Base-by-base conservation (phyloP, 2,888 invertebrate species). In the Aspidiotus rigidus region DNA sequence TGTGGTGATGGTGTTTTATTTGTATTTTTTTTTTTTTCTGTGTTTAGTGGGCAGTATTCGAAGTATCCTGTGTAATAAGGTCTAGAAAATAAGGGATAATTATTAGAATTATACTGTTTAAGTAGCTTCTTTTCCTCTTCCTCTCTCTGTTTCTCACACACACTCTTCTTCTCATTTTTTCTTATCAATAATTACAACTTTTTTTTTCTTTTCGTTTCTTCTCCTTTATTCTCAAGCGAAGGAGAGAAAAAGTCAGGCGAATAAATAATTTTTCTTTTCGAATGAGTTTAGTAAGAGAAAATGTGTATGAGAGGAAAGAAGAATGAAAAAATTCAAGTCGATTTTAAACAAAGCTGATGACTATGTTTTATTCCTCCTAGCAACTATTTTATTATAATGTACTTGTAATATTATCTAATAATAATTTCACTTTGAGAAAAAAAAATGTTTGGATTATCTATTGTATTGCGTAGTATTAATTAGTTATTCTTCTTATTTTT, bases 1-100 rank as follows among this genome's bases (percentile, higher is more conserved):
- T 41, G 42, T 67, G 67, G 67, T 67, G 67, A 67, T 67, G 67
- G 67, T 67, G 60, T 67, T 67, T 60, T 67, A 59, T 67, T 67
- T 44, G 56, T 66, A 57, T 57, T 56, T 16, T 17, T 16, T 59
- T 17, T 44, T 64, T 53, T 64, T 64, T 64, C 55, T 57, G 64
- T 41, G 64, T 64, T 28, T 64, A 64, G 64, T 67, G 60, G 67
- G 67, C 67, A 67, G 67, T 67, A 67, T 67, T 67, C 67, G 60
- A 59, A 44, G 67, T 67, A 67, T 67, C 67, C 67, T 49, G 59
- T 60, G 53, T 59, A 42, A 56, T 57, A 60, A 67, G 44, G 67
- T 67, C 44, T 60, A 59, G 28, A 28, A 67, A 59, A 59, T 59
- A 59, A 67, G 67, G 16, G 49, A 28, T 28, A 28, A 28, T 28